Evolutionary conservation across 2,888 invertebrate genomes (phyloP).

Genomic region (Suillia variegata): DNA sequence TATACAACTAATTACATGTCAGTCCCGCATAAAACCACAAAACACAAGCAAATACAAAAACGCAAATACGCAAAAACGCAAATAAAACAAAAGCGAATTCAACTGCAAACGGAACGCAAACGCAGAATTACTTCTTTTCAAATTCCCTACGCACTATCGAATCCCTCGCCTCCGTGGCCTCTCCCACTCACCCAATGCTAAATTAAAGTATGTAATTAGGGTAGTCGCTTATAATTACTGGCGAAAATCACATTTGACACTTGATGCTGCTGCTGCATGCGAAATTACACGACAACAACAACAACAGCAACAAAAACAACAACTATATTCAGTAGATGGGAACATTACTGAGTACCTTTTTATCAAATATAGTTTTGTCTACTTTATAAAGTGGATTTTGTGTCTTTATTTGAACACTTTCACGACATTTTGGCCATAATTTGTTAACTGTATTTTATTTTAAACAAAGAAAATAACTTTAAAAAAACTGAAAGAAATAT

Average conservation of each 20-base stretch:
- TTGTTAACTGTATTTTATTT: too few species aligned
- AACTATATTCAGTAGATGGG: too few species aligned
- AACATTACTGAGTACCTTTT: too few species aligned
- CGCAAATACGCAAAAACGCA: neutral
- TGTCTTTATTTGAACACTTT: too few species aligned
- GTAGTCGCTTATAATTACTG: slow-evolving; percentile 37
- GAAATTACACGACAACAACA: neutral
- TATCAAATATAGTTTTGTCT: too few species aligned
- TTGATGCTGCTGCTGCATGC: neutral
- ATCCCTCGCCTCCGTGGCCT: too few species aligned
- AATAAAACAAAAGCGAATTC: neutral
- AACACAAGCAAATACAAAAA: neutral
- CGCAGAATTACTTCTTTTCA: neutral
- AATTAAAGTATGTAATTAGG: neutral
- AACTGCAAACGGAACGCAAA: neutral
- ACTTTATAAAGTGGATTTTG: too few species aligned
- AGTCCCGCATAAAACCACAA: slow-evolving; percentile 24
- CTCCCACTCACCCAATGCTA: too few species aligned
- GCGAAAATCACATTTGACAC: slow-evolving; percentile 44
- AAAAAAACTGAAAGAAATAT: too few species aligned
- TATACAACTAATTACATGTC: slow-evolving; percentile 47
- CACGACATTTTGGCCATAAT: too few species aligned
- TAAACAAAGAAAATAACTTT: too few species aligned
- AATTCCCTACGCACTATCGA: neutral
- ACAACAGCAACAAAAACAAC: neutral